Conservation (phyloP, 2,797 vertebrate genomes). For the Pipistrellus pipistrellus region DNA sequence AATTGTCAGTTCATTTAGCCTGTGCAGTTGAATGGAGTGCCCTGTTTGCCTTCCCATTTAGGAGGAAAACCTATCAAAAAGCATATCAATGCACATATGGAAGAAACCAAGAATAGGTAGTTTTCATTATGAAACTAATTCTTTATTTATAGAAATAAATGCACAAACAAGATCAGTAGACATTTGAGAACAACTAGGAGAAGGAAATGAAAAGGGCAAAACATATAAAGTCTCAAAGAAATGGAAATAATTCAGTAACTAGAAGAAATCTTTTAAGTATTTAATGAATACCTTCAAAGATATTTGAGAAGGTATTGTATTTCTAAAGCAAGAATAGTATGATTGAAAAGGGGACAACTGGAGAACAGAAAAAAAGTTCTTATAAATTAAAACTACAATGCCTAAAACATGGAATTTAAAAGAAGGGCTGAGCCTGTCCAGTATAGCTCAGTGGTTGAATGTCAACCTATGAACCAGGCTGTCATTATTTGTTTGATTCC, state of each 20-base stretch:
- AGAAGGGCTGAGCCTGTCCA: too few relatives aligned
- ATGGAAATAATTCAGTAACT: slow-evolving; percentile 57
- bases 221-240: not conserved
- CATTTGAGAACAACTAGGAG: not conserved
- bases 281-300: slow-evolving; percentile 54
- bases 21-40: not conserved
- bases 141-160: not conserved
- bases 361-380: not conserved
- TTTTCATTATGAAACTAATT: not conserved
- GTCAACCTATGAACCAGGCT: too few relatives aligned
- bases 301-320: slow-evolving; percentile 26
- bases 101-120: not conserved
- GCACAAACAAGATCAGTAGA: not conserved
- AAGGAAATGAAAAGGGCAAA: slow-evolving; percentile 42
- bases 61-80: not conserved
- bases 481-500: too few relatives aligned
- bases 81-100: not conserved
- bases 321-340: slow-evolving; percentile 63
- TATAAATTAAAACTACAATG: slow-evolving; percentile 47
- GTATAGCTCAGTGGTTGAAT: too few relatives aligned
- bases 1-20: not conserved
- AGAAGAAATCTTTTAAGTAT: slow-evolving; percentile 23
- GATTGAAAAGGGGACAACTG: not conserved
- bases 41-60: not conserved
- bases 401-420: slow-evolving; percentile 30